phyloP scores from a whole-genome alignment of 2,888 invertebrate genomes.

The Brachynemurus nebulosus region DNA sequence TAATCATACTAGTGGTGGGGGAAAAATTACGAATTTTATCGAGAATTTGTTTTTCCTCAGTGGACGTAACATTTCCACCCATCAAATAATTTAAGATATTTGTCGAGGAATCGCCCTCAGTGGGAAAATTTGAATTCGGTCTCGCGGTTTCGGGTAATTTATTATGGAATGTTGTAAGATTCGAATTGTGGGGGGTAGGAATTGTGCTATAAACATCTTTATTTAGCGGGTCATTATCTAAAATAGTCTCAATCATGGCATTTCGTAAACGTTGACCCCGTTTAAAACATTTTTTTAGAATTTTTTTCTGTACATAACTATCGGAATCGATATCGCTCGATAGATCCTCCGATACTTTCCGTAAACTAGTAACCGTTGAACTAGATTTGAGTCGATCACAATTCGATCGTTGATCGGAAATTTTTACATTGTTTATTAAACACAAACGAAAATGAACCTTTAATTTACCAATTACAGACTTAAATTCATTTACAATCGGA shows the following conservation, averaged over 20 bases:
- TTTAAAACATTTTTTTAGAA: constrained; percentile 23
- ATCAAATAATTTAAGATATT: constrained; percentile 26
- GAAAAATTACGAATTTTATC: constrained; percentile 31
- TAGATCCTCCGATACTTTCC: neutral
- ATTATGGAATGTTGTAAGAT: constrained; percentile 3
- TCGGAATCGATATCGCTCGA: neutral
- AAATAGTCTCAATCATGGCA: constrained; percentile 30
- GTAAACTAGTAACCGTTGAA: neutral
- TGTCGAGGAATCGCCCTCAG: neutral
- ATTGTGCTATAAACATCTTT: constrained; percentile 17
- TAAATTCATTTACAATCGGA: constrained; percentile 5
- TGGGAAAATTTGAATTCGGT: neutral
- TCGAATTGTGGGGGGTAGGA: neutral
- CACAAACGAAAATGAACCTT: constrained; percentile 5
- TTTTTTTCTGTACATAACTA: constrained; percentile 12
- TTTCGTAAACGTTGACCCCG: constrained; percentile 29
- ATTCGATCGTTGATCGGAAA: neutral
- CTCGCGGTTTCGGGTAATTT: constrained; percentile 1
- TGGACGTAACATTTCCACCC: constrained; percentile 30
- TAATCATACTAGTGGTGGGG: constrained; percentile 19
- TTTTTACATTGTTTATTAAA: constrained; percentile 1
- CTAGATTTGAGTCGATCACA: neutral
- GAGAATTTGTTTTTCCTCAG: constrained; percentile 30
- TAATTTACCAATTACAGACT: constrained; percentile 5
- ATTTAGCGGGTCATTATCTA: constrained; percentile 28